These are phyloP conservation scores for Enteromius thamalakanensis DNA, from an alignment of 2,797 vertebrate genomes.

Conservation along the genomic window DNA sequence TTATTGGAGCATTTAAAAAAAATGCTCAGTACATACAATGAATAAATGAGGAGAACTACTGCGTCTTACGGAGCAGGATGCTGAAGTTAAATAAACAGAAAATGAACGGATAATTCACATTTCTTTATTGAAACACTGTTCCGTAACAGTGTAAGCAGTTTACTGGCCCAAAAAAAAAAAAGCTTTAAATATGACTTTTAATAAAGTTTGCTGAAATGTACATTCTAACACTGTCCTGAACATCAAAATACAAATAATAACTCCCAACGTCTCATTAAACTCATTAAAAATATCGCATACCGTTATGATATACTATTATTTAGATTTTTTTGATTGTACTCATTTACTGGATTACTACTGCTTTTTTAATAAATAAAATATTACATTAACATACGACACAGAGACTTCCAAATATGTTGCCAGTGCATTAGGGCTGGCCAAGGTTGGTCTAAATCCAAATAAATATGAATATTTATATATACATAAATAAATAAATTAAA, in stretches of 20 bases:
- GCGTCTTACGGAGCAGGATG: background rate
- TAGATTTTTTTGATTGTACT: conserved; percentile 9
- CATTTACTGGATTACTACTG: conserved; percentile 14
- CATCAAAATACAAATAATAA: conserved; percentile 25
- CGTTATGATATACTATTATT: background rate
- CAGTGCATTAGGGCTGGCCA: conserved; percentile 64
- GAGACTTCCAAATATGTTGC: conserved; percentile 53
- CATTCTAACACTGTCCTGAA: conserved; percentile 53
- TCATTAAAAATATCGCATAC: conserved; percentile 69
- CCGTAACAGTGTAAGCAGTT: conserved; percentile 34
- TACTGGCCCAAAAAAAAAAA: conserved; percentile 64
- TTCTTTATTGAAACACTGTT: conserved; percentile 66
- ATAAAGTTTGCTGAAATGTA: conserved; percentile 24
- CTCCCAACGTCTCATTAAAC: conserved; percentile 61
- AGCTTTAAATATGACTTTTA: conserved; percentile 32
- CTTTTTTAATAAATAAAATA: conserved; percentile 62
- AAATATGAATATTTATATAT: conserved; percentile 73
- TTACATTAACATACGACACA: conserved; percentile 44
- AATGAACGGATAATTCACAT: conserved; percentile 73
- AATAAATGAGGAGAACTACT: background rate
- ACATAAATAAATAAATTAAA: conserved; percentile 70
- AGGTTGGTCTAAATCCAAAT: conserved; percentile 78
- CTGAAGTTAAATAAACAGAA: conserved; percentile 8
- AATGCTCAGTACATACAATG: background rate
- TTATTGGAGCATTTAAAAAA: background rate